These are phyloP conservation scores for Cephus pulcher DNA, from an alignment of 2,888 invertebrate genomes.

Conservation along the genomic window DNA sequence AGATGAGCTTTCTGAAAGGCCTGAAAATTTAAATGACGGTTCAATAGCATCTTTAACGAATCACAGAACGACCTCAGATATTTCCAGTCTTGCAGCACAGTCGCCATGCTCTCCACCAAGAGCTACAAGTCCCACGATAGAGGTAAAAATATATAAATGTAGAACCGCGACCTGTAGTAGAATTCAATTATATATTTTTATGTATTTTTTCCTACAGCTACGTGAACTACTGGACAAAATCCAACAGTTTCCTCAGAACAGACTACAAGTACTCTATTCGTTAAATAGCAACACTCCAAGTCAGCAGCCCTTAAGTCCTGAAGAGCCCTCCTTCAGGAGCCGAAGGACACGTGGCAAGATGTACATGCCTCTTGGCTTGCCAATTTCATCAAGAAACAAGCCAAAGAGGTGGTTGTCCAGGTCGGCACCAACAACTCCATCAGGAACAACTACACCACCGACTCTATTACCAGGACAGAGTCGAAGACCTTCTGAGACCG, in stretches of 20 bases:
- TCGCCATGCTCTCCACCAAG: slow-evolving; percentile 82
- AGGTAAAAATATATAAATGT: slow-evolving; percentile 64
- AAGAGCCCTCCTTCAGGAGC: slow-evolving; percentile 50
- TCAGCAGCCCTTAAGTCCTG: slow-evolving; percentile 47
- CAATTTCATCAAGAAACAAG: slow-evolving; percentile 46
- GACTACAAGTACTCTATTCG: slow-evolving; percentile 50
- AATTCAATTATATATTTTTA: neutral
- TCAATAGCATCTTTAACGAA: slow-evolving; percentile 64
- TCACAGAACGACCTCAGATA: slow-evolving; percentile 74
- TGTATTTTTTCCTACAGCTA: slow-evolving; percentile 40
- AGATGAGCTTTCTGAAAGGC: slow-evolving; percentile 70
- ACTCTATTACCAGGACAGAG: slow-evolving; percentile 72
- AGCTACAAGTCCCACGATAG: slow-evolving; percentile 85
- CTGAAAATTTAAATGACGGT: slow-evolving; percentile 50
- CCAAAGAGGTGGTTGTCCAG: slow-evolving; percentile 75
- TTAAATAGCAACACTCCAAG: slow-evolving; percentile 46
- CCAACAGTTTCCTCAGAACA: slow-evolving; percentile 70
- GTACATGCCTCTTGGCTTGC: slow-evolving; percentile 66
- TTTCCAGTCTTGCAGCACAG: slow-evolving; percentile 77
- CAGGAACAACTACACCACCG: slow-evolving; percentile 75
- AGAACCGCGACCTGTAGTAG: neutral
- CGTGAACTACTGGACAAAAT: slow-evolving; percentile 80
- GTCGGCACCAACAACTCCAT: slow-evolving; percentile 85
- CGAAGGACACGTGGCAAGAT: slow-evolving; percentile 65
- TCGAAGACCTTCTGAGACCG: slow-evolving; percentile 52